These are phyloP conservation scores for Drosophila guanche DNA, from an alignment of 1,140 invertebrate species.

Conservation along the genomic window DNA sequence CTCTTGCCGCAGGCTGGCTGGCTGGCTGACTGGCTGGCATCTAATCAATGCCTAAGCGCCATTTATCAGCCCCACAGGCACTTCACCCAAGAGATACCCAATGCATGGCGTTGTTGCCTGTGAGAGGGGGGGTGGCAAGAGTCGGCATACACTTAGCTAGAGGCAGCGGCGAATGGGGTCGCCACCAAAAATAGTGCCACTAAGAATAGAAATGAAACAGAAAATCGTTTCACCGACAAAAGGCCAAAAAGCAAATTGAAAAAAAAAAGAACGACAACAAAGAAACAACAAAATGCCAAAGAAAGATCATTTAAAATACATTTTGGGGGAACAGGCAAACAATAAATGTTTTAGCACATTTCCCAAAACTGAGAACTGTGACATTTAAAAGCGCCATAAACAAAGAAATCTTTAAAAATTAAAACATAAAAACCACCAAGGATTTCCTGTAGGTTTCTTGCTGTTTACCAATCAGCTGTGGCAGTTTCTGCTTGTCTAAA, in stretches of 20 bases:
- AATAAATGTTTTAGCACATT: conserved; percentile 50
- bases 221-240: conserved; percentile 36
- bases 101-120: no score
- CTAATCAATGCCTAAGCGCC: conserved; percentile 61
- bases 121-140: neutral
- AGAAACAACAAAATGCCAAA: conserved; percentile 9
- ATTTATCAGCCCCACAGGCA: conserved; percentile 51
- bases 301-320: conserved; percentile 19
- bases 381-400: conserved; percentile 49
- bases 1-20: conserved; percentile 12
- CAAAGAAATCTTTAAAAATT: conserved; percentile 15
- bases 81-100: conserved; percentile 18
- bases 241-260: conserved; percentile 39
- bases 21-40: conserved; percentile 16
- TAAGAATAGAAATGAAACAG: conserved; percentile 57
- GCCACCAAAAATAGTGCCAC: conserved; percentile 48
- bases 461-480: no score
- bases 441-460: no score
- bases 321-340: conserved; percentile 11
- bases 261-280: conserved; percentile 8
- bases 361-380: conserved; percentile 35
- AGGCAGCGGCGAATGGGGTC: conserved; percentile 36
- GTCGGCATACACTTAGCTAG: conserved; percentile 35
- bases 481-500: no score
- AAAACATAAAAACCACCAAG: no score